Conservation (phyloP, 2,888 invertebrate species). For the Nomada ruficornis region DNA sequence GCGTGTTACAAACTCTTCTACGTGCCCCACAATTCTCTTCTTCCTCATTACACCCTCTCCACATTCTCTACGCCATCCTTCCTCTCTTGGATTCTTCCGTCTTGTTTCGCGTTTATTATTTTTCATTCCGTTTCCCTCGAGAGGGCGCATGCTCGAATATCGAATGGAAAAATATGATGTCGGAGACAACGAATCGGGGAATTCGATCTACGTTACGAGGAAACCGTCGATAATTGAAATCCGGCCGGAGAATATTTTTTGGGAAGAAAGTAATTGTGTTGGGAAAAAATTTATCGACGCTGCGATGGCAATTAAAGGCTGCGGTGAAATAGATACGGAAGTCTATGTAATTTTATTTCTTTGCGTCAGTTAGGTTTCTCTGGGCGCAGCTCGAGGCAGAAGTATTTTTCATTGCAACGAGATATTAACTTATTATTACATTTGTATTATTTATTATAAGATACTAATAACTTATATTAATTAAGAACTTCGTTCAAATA, state of each 20-base stretch:
- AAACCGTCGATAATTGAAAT: too few relatives aligned
- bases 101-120: background rate
- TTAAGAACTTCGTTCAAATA: too few relatives aligned
- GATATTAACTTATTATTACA: too few relatives aligned
- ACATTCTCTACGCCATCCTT: background rate
- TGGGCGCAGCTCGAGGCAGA: too few relatives aligned
- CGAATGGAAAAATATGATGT: background rate
- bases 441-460: too few relatives aligned
- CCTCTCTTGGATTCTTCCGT: background rate
- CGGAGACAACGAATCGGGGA: background rate
- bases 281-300: background rate
- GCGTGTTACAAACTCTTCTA: slow-evolving; percentile 49
- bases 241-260: background rate
- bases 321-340: too few relatives aligned
- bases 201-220: too few relatives aligned
- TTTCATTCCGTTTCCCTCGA: background rate
- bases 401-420: too few relatives aligned
- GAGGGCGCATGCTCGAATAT: background rate
- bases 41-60: slow-evolving; percentile 26
- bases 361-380: too few relatives aligned
- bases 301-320: too few relatives aligned
- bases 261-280: background rate
- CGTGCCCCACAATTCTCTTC: slow-evolving; percentile 14
- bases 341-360: too few relatives aligned
- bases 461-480: too few relatives aligned